Evolutionary conservation across 2,113 vertebrate genomes (phyloP), one percentile per base, ranked within the genome.

Genomic region (Ophiodon elongatus): DNA sequence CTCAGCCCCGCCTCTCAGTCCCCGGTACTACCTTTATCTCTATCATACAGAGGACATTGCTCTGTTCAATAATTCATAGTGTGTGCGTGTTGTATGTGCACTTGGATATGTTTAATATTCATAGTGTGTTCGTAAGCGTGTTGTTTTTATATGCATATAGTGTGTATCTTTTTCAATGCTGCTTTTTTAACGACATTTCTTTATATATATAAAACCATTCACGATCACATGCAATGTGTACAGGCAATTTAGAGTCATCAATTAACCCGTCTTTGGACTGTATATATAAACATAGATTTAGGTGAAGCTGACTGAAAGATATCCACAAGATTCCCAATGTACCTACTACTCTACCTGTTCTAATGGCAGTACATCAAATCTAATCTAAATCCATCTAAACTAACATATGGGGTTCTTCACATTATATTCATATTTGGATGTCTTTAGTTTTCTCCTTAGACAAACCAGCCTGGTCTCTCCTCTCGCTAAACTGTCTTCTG

Each of bases 401-500:
- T n/a, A 17, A 72, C 17, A 14, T 0, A 0, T 10, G 23, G 25
- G 9, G 23, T 21, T 62, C 4, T 35, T 31, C 52, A 0, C 8
- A 45, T 54, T 35, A 23, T 35, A 15, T 33, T 69, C 3, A 54
- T 17, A 29, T 17, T 54, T 37, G 27, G 4, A 56, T 35, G 9
- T 47, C 35, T 73, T 71, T 45, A 39, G 50, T 65, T 67, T 79
- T 50, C 67, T 82, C 54, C 13, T 37, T 4, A 43, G 27, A 62
- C n/a, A 17, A 60, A 27, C 52, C 64, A 14, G 31, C 6, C 33
- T 35, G 17, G 17, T 69, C 31, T 35, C 56, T 33, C 31, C 33
- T 64, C 54, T 23, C 47, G 75, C 75, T 75, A 66, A 71, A 65
- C 54, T 76, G 69, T 14, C 33, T 2, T 52, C 52, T 52, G 59